phyloP scores from a whole-genome alignment of 2,113 vertebrate genomes.

The Conger conger region DNA sequence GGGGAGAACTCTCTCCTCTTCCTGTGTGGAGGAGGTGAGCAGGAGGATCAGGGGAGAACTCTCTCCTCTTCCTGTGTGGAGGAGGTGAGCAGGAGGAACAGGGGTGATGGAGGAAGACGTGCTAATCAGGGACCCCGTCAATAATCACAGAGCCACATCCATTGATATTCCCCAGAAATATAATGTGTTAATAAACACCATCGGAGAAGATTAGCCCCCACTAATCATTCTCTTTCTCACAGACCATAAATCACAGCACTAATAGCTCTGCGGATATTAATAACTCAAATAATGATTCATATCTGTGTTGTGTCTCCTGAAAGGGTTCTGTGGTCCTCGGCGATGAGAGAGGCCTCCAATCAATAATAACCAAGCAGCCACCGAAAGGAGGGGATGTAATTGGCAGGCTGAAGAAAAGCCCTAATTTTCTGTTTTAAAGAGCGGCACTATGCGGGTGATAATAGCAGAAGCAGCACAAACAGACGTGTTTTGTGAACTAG shows the following conservation, averaged over 20 bases:
- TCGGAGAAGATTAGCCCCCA: conserved; percentile 49
- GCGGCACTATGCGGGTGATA: not conserved
- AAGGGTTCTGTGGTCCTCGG: conserved; percentile 44
- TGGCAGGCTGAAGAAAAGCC: conserved; percentile 43
- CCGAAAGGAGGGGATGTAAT: conserved; percentile 46
- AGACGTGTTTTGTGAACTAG: not conserved
- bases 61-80: not conserved
- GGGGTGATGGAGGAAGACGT: conserved; percentile 14
- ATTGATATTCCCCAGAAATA: conserved; percentile 49
- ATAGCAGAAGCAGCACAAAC: not conserved
- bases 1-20: too few relatives aligned
- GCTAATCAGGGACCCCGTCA: conserved; percentile 26
- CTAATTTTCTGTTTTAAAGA: conserved; percentile 31
- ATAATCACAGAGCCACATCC: conserved; percentile 39
- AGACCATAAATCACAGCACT: conserved; percentile 55
- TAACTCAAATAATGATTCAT: conserved; percentile 58
- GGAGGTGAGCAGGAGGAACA: not conserved
- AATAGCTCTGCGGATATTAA: conserved; percentile 55
- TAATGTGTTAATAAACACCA: conserved; percentile 56
- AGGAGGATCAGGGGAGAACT: not conserved
- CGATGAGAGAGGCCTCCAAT: conserved; percentile 40
- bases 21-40: too few relatives aligned
- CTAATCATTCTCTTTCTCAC: conserved; percentile 55
- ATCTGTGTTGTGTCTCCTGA: conserved; percentile 56
- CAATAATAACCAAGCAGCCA: conserved; percentile 49